A percentile compares a stretch with the other conserved stretches of the same genome.
Conservation (phyloP, 2,113 vertebrate species). For the Varanus salvator region DNA sequence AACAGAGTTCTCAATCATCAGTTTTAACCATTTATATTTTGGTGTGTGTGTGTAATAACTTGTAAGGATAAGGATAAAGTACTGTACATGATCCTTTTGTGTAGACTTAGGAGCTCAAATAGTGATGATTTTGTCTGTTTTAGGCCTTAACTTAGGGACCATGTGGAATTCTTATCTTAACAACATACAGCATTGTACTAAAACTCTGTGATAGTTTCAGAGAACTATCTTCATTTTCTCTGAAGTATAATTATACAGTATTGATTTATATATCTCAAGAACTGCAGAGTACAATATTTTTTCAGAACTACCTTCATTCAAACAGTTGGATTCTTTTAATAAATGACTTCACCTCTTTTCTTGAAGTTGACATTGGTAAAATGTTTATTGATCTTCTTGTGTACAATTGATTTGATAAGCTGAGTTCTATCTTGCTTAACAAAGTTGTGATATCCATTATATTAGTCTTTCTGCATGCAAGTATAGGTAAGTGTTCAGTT, state of each 20-base stretch:
- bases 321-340: constrained; percentile 19
- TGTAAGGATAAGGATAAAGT: neutral
- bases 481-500: neutral
- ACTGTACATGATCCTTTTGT: neutral
- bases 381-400: constrained; percentile 50
- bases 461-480: constrained; percentile 22
- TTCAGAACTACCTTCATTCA: constrained; percentile 26
- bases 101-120: neutral
- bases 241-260: neutral
- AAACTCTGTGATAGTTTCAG: neutral
- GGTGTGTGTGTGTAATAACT: too few relatives aligned
- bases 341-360: constrained; percentile 36
- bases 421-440: constrained; percentile 30
- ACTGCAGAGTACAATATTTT: constrained; percentile 10
- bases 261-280: constrained; percentile 1
- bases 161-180: neutral
- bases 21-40: too few relatives aligned
- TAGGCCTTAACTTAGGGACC: neutral
- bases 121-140: neutral
- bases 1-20: too few relatives aligned
- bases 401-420: constrained; percentile 36
- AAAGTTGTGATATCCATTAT: constrained; percentile 26
- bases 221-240: constrained; percentile 14
- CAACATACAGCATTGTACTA: neutral
- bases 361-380: constrained; percentile 19